Evolutionary conservation across 2,888 invertebrate species (phyloP), one percentile per base, ranked within the genome.

Genomic region (Belgica antarctica): DNA sequence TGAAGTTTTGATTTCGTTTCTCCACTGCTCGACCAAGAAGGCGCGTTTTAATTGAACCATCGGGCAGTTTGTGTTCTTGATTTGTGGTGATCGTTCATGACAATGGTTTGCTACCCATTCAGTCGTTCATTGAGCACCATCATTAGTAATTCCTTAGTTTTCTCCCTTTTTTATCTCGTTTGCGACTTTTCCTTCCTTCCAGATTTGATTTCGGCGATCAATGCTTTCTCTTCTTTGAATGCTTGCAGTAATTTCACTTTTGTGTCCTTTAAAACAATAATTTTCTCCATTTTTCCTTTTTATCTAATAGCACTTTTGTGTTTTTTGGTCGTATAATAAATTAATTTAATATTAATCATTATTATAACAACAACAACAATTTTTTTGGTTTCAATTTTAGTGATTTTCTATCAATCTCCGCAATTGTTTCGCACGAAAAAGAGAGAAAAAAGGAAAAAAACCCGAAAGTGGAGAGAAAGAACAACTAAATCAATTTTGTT

Each of bases 281-380:
- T 46, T 47, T 47, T 28, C 46, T 68, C 25, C 62, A n/a, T 62
- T 62, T 34, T 27, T 28, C 25, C 28, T 46, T 61, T 34, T 47
- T 70, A 61, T 70, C 70, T 70, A 70, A 70, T 70, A 70, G 70
- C 70, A 70, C 70, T 70, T 70, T 61, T 70, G 61, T 59, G 70
- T 59, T 59, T 70, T 69, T 70, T 70, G 70, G 70, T 70, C 70
- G 70, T 61, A 61, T 61, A 70, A 70, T 70, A 70, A 70, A 70
- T 61, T 61, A 70, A 70, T 70, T 61, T 17, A 52, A 52, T 52
- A 47, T 66, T 66, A 66, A 66, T 66, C 57, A 61, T 70, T 70
- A 59, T 25, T 59, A 27, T 59, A 68, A 68, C 57, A 68, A 68
- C 66, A 66, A 66, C 68, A 68, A 68, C 68, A 66, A 66, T 68